Evolutionary conservation across 2,113 vertebrate species (phyloP), one percentile per base, ranked within the genome.

Genomic region (Entelurus aequoreus): DNA sequence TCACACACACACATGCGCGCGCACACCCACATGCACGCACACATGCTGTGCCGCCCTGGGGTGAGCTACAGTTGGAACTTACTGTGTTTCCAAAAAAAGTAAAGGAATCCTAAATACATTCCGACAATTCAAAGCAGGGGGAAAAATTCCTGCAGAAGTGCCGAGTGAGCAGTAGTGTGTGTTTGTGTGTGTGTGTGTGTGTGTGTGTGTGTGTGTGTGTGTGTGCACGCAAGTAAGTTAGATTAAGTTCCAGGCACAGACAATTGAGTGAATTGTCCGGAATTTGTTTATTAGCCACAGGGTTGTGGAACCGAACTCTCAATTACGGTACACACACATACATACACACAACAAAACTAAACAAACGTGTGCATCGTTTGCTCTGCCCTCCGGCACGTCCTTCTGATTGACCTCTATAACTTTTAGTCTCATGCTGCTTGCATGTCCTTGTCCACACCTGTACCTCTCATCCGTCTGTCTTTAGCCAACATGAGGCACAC

Each of bases 191-290:
- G 52, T 53, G 37, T 61, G 62, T 65, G 58, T 42, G 53, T 63
- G 44, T 50, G 60, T 57, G 63, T 68, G 56, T 62, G 55, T 69
- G 66, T 63, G 69, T 68, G 62, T 40, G 21, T 64, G 51, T 69
- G 62, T 61, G 62, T 64, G 50, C 54, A 21, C 37, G 65, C 59
- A 13, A 48, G 28, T 65, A 67, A 56, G 50, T 72, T 66, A 67
- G 71, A 62, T 78, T 81, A 66, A 71, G 69, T 82, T 86, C 79
- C 81, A 85, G 60, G 58, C 69, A 36, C 68, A 65, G 78, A 79
- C 80, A 78, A 82, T 85, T 80, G 72, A 78, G 71, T 65, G 71
- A 86, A 84, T 86, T 81, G 74, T 52, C 60, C 69, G 78, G 83
- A 86, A 83, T 80, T 77, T 72, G 68, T 81, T 74, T 81, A 74